Percentiles rank a stretch among this genome's conserved stretches.
Conservation (phyloP, 1,140 invertebrate species). For the Teleopsis dalmanni region DNA sequence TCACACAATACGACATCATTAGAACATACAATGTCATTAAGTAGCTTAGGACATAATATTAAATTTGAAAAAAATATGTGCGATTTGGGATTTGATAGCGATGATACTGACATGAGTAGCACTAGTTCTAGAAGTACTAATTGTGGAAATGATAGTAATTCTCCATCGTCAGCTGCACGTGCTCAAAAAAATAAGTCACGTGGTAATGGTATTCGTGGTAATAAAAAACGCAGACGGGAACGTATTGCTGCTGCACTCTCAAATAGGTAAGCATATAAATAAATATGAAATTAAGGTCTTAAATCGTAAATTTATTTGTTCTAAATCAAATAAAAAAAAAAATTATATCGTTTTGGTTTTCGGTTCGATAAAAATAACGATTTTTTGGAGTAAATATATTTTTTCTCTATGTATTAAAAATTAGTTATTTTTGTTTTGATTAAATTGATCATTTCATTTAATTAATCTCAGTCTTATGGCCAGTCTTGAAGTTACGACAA, state of each 20-base stretch:
- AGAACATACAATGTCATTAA: constrained; percentile 22
- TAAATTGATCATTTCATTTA: no score
- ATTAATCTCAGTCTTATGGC: no score
- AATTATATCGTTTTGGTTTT: no score
- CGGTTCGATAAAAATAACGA: no score
- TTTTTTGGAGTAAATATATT: no score
- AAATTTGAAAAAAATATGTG: constrained; percentile 16
- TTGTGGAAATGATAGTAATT: constrained; percentile 17
- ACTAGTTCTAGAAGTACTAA: constrained; percentile 36
- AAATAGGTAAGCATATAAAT: background rate
- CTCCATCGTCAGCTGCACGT: constrained; percentile 19
- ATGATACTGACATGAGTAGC: constrained; percentile 41
- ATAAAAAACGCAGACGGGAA: constrained; percentile 33
- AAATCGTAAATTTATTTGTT: no score
- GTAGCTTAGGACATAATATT: constrained; percentile 24
- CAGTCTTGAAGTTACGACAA: no score
- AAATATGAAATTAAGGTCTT: background rate
- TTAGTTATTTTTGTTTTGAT: no score
- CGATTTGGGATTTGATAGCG: constrained; percentile 33
- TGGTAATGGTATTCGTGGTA: constrained; percentile 17
- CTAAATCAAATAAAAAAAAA: no score
- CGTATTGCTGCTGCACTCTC: background rate
- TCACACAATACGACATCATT: background rate
- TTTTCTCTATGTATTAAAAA: no score
- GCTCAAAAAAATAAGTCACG: constrained; percentile 16